Conservation (phyloP, 2,888 invertebrate genomes). For the Abrostola triplasia region DNA sequence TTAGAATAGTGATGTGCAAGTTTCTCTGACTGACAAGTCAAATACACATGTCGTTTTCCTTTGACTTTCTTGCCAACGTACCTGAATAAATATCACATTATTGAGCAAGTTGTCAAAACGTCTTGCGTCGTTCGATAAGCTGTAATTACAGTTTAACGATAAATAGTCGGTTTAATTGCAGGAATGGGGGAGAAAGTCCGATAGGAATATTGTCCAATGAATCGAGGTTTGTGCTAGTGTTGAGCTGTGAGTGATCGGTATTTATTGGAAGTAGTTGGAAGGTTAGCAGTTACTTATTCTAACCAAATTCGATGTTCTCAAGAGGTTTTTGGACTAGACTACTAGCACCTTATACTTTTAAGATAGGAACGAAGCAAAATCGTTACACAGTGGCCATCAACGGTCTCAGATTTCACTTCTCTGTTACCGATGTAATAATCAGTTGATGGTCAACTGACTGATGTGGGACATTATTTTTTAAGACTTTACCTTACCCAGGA, state of each 20-base stretch:
- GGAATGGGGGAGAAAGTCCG: constrained; percentile 45
- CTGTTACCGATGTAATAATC: too few relatives aligned
- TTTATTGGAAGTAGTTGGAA: background rate
- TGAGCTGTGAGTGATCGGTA: constrained; percentile 19
- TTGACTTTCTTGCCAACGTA: constrained; percentile 18
- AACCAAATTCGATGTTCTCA: too few relatives aligned
- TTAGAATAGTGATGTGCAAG: constrained; percentile 24
- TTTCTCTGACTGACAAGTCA: constrained; percentile 18
- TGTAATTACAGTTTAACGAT: constrained; percentile 49
- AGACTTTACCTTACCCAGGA: too few relatives aligned
- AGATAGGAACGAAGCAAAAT: too few relatives aligned
- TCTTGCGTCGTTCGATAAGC: constrained; percentile 42
- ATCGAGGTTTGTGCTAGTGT: constrained; percentile 27
- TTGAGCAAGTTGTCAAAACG: constrained; percentile 53
- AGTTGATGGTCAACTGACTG: too few relatives aligned
- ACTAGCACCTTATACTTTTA: too few relatives aligned
- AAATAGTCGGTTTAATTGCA: constrained; percentile 34
- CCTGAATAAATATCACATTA: constrained; percentile 39
- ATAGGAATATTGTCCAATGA: constrained; percentile 38
- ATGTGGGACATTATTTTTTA: too few relatives aligned
- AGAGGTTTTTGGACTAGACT: too few relatives aligned
- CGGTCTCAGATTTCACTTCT: too few relatives aligned
- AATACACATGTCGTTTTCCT: constrained; percentile 40
- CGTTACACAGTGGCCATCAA: too few relatives aligned
- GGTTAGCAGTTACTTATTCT: too few relatives aligned